Evolutionary conservation across 2,113 vertebrate species (phyloP).

Genomic region (Sinocyclocheilus grahami): DNA sequence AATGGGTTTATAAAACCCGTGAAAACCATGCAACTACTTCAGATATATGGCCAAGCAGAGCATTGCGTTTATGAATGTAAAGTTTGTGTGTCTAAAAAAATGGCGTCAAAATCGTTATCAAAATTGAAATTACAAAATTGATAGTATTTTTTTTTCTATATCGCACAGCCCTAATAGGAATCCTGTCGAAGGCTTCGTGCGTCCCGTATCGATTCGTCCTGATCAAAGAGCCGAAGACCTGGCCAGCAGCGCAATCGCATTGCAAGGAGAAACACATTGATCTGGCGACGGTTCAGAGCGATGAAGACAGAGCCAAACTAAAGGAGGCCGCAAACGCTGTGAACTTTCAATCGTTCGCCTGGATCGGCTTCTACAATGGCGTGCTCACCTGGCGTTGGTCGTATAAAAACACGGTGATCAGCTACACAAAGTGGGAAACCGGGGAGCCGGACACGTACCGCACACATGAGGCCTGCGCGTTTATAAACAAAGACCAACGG

Average conservation of each 20-base stretch:
- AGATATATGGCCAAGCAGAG: no score
- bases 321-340: background rate
- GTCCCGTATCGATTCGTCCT: background rate
- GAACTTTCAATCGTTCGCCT: background rate
- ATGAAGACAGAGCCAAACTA: background rate
- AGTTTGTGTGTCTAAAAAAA: no score
- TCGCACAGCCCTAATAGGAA: background rate
- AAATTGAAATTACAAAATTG: background rate
- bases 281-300: constrained; percentile 15
- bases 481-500: no score
- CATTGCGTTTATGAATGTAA: no score
- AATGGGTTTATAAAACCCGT: no score
- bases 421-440: background rate
- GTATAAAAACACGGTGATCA: background rate
- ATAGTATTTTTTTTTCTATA: background rate
- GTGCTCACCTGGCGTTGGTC: background rate
- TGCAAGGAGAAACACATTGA: background rate
- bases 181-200: background rate
- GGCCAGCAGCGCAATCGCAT: background rate
- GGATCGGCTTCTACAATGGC: background rate
- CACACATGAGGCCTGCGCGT: background rate
- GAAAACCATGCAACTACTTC: no score
- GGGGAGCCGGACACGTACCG: background rate
- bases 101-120: no score
- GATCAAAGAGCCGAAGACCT: background rate